Evolutionary conservation across 2,888 invertebrate genomes (phyloP).

Genomic region (Hartigia nigra): DNA sequence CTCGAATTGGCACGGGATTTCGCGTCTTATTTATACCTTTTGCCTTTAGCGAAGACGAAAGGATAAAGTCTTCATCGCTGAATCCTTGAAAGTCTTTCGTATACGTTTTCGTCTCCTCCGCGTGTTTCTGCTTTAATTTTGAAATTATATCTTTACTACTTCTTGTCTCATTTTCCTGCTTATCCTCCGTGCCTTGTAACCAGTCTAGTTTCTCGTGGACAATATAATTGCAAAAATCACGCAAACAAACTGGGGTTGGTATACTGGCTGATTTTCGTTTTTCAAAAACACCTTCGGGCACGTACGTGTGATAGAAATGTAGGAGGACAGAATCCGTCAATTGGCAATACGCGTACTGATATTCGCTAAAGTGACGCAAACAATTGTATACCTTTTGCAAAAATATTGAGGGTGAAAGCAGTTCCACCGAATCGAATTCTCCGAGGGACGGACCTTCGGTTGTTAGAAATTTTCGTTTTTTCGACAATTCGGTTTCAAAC

Average conservation of each 20-base stretch:
- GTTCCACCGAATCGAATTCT: slow-evolving; percentile 41
- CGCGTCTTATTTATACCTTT: slow-evolving; percentile 13
- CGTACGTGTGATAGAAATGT: slow-evolving; percentile 37
- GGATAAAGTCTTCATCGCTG: slow-evolving; percentile 46
- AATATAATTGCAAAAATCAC: slow-evolving; percentile 70
- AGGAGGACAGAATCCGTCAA: slow-evolving; percentile 53
- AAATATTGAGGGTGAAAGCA: slow-evolving; percentile 35
- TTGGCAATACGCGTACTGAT: slow-evolving; percentile 38
- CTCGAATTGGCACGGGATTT: not conserved
- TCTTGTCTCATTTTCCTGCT: slow-evolving; percentile 22
- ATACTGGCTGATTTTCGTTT: slow-evolving; percentile 43
- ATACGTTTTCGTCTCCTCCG: not conserved
- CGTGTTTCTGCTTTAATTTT: slow-evolving; percentile 3
- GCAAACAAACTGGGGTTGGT: slow-evolving; percentile 68
- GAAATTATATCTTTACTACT: slow-evolving; percentile 22
- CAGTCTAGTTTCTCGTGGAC: slow-evolving; percentile 68
- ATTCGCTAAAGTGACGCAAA: slow-evolving; percentile 36
- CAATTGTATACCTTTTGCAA: slow-evolving; percentile 40
- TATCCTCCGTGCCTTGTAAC: slow-evolving; percentile 66
- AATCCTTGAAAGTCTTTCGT: not conserved
- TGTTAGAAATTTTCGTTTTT: not conserved
- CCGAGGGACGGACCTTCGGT: slow-evolving; percentile 16
- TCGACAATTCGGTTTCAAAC: not conserved
- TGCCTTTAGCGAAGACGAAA: slow-evolving; percentile 51
- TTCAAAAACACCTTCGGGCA: slow-evolving; percentile 17